A percentile compares a stretch with the other conserved stretches of the same genome.
phyloP scores from a whole-genome alignment of 2,888 invertebrate genomes.

The Chouioia cunea region DNA sequence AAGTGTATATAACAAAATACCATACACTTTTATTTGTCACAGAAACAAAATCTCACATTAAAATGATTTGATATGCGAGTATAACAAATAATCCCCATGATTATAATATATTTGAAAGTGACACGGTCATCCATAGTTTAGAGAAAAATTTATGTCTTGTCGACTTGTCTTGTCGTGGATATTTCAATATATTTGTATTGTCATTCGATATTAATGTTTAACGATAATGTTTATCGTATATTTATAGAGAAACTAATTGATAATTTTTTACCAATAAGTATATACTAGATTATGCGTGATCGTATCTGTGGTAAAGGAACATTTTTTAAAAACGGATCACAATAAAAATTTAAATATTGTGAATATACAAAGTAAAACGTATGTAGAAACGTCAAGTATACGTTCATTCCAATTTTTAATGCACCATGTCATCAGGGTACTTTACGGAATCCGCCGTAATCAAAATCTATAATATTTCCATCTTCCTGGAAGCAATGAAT shows the following conservation, averaged over 20 bases:
- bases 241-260: conserved; percentile 32
- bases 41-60: too few relatives aligned
- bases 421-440: conserved; percentile 43
- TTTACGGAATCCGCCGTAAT: conserved; percentile 42
- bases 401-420: conserved; percentile 45
- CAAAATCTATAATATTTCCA: conserved; percentile 25
- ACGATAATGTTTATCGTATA: too few relatives aligned
- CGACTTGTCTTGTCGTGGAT: conserved; percentile 13
- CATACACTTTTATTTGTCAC: too few relatives aligned
- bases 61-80: conserved; percentile 27
- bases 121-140: conserved; percentile 41
- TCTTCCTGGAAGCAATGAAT: conserved; percentile 47
- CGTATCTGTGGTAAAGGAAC: conserved; percentile 28
- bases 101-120: conserved; percentile 33
- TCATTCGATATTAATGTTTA: too few relatives aligned
- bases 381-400: conserved; percentile 34
- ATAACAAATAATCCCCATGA: conserved; percentile 37
- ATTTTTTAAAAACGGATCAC: conserved; percentile 43
- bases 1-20: too few relatives aligned
- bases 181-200: neutral
- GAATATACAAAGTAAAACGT: neutral
- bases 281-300: conserved; percentile 46
- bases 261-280: conserved; percentile 44
- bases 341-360: conserved; percentile 31
- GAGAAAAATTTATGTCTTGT: conserved; percentile 40